A percentile compares a stretch with the other conserved stretches of the same genome.
Conservation (phyloP, 2,797 vertebrate species). For the Sebastes iracundus region DNA sequence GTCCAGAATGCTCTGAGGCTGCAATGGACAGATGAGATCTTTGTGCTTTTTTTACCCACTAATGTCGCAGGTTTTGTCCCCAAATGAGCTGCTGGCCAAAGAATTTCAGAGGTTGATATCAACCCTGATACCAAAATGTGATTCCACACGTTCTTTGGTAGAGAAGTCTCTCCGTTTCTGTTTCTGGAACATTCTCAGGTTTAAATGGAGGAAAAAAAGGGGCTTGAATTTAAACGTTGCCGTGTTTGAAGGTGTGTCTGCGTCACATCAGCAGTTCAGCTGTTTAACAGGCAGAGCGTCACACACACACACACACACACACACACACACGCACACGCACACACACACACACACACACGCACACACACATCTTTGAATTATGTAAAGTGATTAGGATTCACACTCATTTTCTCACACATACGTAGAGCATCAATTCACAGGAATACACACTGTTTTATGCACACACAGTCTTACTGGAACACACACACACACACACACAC, state of each 20-base stretch:
- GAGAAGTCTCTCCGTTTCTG: not conserved
- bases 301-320: not conserved
- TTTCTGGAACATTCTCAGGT: not conserved
- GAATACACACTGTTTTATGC: not conserved
- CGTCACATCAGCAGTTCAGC: constrained; percentile 43
- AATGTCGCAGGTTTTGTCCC: not conserved
- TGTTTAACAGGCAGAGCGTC: constrained; percentile 37
- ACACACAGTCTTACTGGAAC: not conserved
- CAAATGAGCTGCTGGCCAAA: not conserved
- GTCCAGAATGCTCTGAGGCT: too few species aligned
- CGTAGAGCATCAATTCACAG: not conserved
- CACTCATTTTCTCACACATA: constrained; percentile 36
- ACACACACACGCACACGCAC: not conserved
- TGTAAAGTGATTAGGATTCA: constrained; percentile 64
- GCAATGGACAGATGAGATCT: too few species aligned
- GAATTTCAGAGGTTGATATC: not conserved
- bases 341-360: not conserved
- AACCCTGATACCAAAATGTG: not conserved
- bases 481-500: not conserved
- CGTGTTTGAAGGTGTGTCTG: constrained; percentile 17
- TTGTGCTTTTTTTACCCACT: not conserved
- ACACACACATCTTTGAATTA: constrained; percentile 32
- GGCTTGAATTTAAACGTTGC: constrained; percentile 4
- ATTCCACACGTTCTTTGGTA: not conserved
- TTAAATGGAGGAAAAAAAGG: not conserved